These are phyloP conservation scores for Urechis unicinctus DNA, from an alignment of 2,888 invertebrate species.

Conservation along the genomic window DNA sequence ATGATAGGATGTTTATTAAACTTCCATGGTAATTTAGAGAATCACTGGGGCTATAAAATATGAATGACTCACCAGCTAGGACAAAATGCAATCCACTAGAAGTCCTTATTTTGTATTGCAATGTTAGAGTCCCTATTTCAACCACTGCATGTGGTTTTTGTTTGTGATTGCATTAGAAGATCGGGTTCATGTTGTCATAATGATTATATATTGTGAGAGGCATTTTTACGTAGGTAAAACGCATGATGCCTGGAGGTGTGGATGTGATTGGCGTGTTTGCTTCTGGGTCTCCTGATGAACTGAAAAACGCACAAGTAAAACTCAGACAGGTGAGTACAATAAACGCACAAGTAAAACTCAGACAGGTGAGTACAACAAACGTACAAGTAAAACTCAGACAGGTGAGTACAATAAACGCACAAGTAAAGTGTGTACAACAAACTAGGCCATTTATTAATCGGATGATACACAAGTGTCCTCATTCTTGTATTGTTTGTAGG, in stretches of 20 bases:
- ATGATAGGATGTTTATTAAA: too few relatives aligned
- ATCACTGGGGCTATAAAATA: too few relatives aligned
- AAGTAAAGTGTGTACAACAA: too few relatives aligned
- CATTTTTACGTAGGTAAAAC: conserved; percentile 60
- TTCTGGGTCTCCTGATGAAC: conserved; percentile 52
- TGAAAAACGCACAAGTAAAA: conserved; percentile 30
- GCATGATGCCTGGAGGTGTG: conserved; percentile 87
- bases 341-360: conserved; percentile 29
- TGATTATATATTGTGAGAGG: too few relatives aligned
- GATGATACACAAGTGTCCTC: too few relatives aligned
- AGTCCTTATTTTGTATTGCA: neutral
- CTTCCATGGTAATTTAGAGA: neutral
- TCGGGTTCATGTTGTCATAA: too few relatives aligned
- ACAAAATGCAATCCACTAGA: too few relatives aligned
- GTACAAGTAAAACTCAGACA: conserved; percentile 36
- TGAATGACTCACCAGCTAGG: too few relatives aligned
- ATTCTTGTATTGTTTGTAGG: conserved; percentile 23
- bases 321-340: conserved; percentile 36
- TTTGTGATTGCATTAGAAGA: too few relatives aligned
- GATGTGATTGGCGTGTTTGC: conserved; percentile 78
- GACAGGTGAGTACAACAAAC: conserved; percentile 33
- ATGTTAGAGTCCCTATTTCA: neutral
- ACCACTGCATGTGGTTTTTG: conserved; percentile 1
- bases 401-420: conserved; percentile 27
- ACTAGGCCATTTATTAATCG: too few relatives aligned